Conservation (phyloP, 1,140 invertebrate genomes). For the Copidosoma floridanum region DNA sequence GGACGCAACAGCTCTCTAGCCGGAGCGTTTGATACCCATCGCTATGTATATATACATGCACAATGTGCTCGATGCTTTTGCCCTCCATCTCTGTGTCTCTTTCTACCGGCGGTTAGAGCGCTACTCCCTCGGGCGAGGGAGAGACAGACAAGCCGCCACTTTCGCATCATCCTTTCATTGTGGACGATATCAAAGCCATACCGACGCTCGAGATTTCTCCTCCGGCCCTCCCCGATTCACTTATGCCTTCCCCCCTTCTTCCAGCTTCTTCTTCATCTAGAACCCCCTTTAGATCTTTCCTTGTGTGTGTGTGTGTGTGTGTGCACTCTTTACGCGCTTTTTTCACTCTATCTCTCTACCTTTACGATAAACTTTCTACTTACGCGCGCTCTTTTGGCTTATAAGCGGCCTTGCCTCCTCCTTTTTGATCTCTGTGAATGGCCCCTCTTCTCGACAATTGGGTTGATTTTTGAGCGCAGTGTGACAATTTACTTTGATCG, state of each 20-base stretch:
- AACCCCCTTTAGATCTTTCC: conserved; percentile 1
- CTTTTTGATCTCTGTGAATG: conserved; percentile 10
- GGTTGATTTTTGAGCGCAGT: background rate
- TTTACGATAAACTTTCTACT: conserved; percentile 13
- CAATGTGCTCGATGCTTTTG: too few relatives aligned
- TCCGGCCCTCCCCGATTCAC: conserved; percentile 4
- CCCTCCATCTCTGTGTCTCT: background rate
- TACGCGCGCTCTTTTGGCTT: conserved; percentile 8
- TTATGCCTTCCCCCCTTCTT: background rate
- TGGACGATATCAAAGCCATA: conserved; percentile 23
- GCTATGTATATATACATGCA: background rate
- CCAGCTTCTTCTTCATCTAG: background rate
- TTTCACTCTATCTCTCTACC: background rate
- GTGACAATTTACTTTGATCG: background rate
- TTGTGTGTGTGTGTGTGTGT: too few relatives aligned
- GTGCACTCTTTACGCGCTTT: background rate
- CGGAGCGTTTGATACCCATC: conserved; percentile 15
- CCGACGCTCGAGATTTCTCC: background rate
- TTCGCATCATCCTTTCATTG: conserved; percentile 21
- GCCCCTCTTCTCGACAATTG: conserved; percentile 13
- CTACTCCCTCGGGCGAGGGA: background rate
- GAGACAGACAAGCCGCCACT: background rate
- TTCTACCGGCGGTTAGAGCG: too few relatives aligned
- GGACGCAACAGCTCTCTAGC: too few relatives aligned
- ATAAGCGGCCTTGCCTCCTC: conserved; percentile 1